A percentile compares a stretch with the other conserved stretches of the same genome.
Evolutionary conservation across 2,113 vertebrate species (phyloP).

Genomic region (Numenius arquata): DNA sequence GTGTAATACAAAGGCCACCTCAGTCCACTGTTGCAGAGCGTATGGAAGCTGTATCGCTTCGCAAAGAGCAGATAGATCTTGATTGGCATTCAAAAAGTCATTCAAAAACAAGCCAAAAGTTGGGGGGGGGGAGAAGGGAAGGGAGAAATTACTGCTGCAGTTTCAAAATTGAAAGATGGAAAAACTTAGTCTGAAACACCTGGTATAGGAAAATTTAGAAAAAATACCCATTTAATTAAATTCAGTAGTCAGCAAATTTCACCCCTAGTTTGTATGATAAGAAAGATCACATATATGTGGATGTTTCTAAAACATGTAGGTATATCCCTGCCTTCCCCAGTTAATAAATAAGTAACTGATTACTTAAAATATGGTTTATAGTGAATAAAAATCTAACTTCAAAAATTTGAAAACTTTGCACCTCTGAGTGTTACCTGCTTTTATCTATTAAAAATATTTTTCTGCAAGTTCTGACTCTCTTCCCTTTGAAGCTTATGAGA

Average conservation of each 20-base stretch:
- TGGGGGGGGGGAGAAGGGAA: fast-evolving
- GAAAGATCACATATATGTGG: fast-evolving
- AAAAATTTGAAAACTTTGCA: background rate
- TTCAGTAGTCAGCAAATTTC: background rate
- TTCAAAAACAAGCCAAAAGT: background rate
- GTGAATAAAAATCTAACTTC: background rate
- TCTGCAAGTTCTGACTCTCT: background rate
- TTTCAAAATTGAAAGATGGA: background rate
- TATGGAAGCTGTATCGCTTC: background rate
- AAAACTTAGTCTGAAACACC: background rate
- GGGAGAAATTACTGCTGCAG: background rate
- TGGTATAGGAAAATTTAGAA: background rate
- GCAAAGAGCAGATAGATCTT: background rate
- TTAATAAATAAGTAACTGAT: background rate
- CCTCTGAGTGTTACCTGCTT: background rate
- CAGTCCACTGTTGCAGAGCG: background rate
- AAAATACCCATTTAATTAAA: background rate
- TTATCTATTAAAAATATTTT: background rate
- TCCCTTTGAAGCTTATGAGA: slow-evolving; percentile 45
- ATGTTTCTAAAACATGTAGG: background rate
- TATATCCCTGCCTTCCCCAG: background rate
- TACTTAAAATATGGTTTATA: background rate
- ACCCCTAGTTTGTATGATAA: background rate
- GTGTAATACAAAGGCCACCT: background rate
- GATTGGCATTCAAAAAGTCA: background rate